Conservation (phyloP, 2,797 vertebrate species). For the Enteromius argenteus region DNA sequence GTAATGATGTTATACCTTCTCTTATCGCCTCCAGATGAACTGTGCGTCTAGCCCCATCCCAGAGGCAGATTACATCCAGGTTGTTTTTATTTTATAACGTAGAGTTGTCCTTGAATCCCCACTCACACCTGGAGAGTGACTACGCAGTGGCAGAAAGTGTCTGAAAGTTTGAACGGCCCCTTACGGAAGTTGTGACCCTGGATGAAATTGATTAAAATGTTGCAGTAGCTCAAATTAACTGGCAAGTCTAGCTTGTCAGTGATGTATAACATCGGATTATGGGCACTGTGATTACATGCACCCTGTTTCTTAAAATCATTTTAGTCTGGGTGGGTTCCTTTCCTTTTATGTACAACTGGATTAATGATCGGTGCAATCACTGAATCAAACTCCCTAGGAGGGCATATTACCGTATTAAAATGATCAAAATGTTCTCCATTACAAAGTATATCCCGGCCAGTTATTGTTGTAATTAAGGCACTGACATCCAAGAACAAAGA, state of each 20-base stretch:
- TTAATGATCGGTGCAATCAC: conserved; percentile 68
- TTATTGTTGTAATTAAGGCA: neutral
- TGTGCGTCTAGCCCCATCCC: conserved; percentile 64
- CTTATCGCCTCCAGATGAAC: conserved; percentile 79
- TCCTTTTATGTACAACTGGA: conserved; percentile 69
- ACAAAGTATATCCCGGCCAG: neutral
- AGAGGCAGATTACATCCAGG: conserved; percentile 61
- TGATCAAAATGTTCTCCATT: conserved; percentile 50
- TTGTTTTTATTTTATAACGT: conserved; percentile 61
- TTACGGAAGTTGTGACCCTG: conserved; percentile 29
- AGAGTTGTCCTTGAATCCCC: conserved; percentile 42
- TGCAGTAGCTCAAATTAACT: conserved; percentile 53
- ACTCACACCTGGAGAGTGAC: conserved; percentile 31
- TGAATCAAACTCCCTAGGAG: conserved; percentile 57
- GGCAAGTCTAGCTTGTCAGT: conserved; percentile 43
- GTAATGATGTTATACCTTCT: conserved; percentile 79
- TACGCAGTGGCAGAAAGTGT: conserved; percentile 15
- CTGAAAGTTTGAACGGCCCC: conserved; percentile 39
- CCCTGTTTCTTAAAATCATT: conserved; percentile 33
- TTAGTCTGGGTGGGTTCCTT: conserved; percentile 22
- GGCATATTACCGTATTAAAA: conserved; percentile 67
- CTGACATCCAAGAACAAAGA: neutral
- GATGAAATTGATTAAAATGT: conserved; percentile 62
- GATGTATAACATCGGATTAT: conserved; percentile 63
- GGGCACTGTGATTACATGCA: conserved; percentile 24